These are phyloP conservation scores for Coreius guichenoti DNA, from an alignment of 2,797 vertebrate species.

Conservation along the genomic window DNA sequence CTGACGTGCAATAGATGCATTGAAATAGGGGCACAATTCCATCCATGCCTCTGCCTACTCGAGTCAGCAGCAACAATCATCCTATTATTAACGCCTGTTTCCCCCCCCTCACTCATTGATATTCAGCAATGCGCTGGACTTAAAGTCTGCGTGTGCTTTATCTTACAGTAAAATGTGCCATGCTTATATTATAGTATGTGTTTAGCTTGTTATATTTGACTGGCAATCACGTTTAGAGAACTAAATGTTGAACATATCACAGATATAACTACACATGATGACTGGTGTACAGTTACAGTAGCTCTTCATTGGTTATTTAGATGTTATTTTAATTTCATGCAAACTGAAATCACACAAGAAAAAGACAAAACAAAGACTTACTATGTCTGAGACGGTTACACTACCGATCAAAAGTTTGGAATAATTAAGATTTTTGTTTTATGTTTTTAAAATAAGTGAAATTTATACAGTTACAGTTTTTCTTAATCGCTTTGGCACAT, in stretches of 20 bases:
- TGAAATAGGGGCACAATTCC: constrained; percentile 82
- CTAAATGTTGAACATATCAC: neutral
- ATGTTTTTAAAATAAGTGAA: too few species aligned
- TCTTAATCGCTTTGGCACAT: too few species aligned
- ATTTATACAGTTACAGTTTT: too few species aligned
- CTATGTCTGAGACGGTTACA: neutral
- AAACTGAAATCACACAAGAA: neutral
- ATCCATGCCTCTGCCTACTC: constrained; percentile 87
- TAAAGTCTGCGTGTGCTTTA: constrained; percentile 52
- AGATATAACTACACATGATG: neutral
- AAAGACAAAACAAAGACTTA: neutral
- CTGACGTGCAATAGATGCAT: constrained; percentile 78
- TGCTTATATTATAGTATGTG: constrained; percentile 57
- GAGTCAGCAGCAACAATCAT: constrained; percentile 78
- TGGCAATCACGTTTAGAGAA: neutral
- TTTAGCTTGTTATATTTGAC: neutral
- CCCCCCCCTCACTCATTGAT: constrained; percentile 78
- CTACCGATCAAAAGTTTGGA: neutral
- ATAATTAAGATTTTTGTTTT: neutral
- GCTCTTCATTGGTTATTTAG: neutral
- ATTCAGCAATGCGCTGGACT: constrained; percentile 83
- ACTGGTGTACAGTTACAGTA: neutral
- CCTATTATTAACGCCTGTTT: constrained; percentile 79
- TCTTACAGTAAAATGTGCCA: constrained; percentile 45
- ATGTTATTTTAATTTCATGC: constrained; percentile 13